Conservation (phyloP, 2,888 invertebrate species). For the Heliconius ismenius region DNA sequence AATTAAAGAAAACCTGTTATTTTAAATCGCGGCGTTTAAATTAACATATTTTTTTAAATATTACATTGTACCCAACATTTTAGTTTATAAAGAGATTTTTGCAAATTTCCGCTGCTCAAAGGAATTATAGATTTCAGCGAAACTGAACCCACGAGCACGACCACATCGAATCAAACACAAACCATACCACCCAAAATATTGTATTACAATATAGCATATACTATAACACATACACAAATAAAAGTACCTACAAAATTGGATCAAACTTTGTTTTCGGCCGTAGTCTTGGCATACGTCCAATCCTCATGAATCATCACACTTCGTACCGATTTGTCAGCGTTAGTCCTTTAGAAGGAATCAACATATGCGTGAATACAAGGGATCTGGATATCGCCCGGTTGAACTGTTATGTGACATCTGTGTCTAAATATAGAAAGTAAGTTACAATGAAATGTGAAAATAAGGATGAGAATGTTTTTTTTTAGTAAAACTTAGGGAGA, state of each 20-base stretch:
- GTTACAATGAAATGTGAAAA: conserved; percentile 11
- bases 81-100: too few relatives aligned
- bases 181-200: neutral
- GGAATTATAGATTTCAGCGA: too few relatives aligned
- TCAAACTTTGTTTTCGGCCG: conserved; percentile 36
- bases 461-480: neutral
- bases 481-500: neutral
- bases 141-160: neutral
- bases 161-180: neutral
- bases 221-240: neutral
- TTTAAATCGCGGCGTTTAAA: too few relatives aligned
- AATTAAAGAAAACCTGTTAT: too few relatives aligned
- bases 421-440: conserved; percentile 33
- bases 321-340: conserved; percentile 73
- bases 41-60: too few relatives aligned
- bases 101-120: too few relatives aligned
- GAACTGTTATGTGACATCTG: conserved; percentile 36
- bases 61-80: too few relatives aligned
- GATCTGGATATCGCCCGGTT: conserved; percentile 28
- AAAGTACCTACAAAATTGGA: conserved; percentile 31
- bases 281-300: conserved; percentile 63
- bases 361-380: conserved; percentile 38
- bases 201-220: neutral
- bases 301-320: conserved; percentile 70
- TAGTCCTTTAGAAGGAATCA: conserved; percentile 51